These are phyloP conservation scores for Sterrhoptilus dennistouni DNA, from an alignment of 2,113 vertebrate genomes.

Conservation along the genomic window DNA sequence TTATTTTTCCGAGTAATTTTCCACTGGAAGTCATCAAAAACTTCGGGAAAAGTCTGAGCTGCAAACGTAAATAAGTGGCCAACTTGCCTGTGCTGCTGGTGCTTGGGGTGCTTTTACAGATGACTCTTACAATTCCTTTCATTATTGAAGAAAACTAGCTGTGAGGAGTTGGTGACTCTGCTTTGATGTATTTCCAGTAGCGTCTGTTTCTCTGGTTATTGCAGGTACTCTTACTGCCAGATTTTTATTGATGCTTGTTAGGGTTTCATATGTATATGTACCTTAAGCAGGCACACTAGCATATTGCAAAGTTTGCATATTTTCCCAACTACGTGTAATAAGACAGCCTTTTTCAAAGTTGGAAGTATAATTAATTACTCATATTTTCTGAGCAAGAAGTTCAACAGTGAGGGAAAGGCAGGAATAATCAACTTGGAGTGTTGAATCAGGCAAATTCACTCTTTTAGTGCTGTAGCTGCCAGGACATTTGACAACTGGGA, in stretches of 20 bases:
- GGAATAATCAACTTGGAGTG: background rate
- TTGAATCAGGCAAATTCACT: background rate
- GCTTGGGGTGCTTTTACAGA: background rate
- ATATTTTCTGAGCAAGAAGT: background rate
- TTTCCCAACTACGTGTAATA: background rate
- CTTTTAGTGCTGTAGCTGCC: background rate
- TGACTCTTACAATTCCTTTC: background rate
- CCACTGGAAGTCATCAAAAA: background rate
- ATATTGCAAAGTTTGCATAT: conserved; percentile 7
- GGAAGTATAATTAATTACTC: conserved; percentile 14
- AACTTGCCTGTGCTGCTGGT: background rate
- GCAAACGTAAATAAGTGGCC: background rate
- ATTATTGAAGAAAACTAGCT: background rate
- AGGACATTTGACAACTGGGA: background rate
- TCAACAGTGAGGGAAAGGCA: background rate
- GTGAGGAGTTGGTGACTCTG: background rate
- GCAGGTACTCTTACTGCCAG: background rate
- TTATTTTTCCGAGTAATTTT: background rate
- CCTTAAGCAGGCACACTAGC: background rate
- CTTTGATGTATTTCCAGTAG: conserved; percentile 17
- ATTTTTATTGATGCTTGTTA: background rate
- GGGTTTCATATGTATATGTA: background rate
- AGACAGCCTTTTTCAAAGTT: background rate
- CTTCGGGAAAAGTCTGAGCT: background rate
- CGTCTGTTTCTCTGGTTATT: background rate